Conservation (phyloP, 2,888 invertebrate genomes). For the Hedychridium roseum region DNA sequence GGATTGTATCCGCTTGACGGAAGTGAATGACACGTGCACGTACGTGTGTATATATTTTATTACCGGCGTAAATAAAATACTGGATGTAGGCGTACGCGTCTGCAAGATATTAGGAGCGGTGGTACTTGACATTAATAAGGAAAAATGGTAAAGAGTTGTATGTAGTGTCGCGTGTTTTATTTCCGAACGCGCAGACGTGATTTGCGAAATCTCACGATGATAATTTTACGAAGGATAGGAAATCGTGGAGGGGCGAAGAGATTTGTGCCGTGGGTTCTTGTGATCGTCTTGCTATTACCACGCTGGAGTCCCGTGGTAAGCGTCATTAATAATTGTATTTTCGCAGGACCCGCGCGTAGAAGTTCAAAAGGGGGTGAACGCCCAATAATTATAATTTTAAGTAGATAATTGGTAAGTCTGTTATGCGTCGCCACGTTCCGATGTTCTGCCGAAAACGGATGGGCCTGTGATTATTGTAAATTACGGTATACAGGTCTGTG, state of each 20-base stretch:
- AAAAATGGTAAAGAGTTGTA: constrained; percentile 9
- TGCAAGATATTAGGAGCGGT: constrained; percentile 12
- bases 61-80: constrained; percentile 17
- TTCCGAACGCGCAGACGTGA: constrained; percentile 18
- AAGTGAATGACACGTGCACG: constrained; percentile 30
- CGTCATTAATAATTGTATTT: constrained; percentile 19
- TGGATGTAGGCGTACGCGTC: constrained; percentile 19
- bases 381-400: constrained; percentile 35
- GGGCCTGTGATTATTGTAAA: constrained; percentile 25
- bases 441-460: too few relatives aligned
- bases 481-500: not conserved
- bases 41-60: constrained; percentile 26
- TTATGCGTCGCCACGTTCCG: too few relatives aligned
- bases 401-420: constrained; percentile 37
- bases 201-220: constrained; percentile 15
- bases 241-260: constrained; percentile 4
- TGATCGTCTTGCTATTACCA: constrained; percentile 27
- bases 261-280: constrained; percentile 1
- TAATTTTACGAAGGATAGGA: constrained; percentile 15
- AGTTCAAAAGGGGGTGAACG: constrained; percentile 19
- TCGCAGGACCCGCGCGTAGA: constrained; percentile 33
- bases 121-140: constrained; percentile 8
- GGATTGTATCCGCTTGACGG: constrained; percentile 49
- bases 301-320: constrained; percentile 25
- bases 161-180: constrained; percentile 17